Conservation (phyloP, 2,797 vertebrate genomes). For the Pangasius sanitwongsei region DNA sequence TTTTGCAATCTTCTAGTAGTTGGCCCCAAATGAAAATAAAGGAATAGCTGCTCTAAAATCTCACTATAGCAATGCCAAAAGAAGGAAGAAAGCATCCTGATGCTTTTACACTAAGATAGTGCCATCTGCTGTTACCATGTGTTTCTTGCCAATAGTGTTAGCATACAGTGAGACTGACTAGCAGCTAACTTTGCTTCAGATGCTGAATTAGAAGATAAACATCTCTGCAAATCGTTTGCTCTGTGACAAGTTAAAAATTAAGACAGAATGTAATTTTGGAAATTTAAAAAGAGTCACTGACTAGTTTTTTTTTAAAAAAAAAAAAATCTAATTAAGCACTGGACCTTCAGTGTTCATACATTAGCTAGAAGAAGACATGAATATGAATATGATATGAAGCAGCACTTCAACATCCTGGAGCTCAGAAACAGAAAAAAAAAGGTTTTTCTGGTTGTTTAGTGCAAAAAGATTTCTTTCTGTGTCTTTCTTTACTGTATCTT, state of each 20-base stretch:
- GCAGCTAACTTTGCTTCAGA: background rate
- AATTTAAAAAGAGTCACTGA: background rate
- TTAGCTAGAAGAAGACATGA: background rate
- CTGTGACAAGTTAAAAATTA: background rate
- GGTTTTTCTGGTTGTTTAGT: background rate
- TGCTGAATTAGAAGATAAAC: background rate
- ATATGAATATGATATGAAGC: background rate
- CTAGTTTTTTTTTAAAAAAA: background rate
- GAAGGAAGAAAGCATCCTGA: conserved; percentile 7
- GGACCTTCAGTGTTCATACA: background rate
- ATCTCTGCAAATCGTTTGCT: background rate
- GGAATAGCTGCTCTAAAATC: background rate
- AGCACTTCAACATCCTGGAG: background rate
- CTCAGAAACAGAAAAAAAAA: background rate
- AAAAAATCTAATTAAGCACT: background rate
- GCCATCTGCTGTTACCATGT: conserved; percentile 45
- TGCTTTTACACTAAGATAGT: conserved; percentile 53
- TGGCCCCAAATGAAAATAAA: background rate
- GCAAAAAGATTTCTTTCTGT: background rate
- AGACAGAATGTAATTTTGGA: background rate
- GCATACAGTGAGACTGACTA: background rate
- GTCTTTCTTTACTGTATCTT: background rate
- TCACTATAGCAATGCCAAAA: background rate
- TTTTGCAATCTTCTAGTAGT: background rate
- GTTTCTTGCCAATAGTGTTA: background rate